phyloP scores from a whole-genome alignment of 2,113 vertebrate species.

The Brienomyrus brachyistius region DNA sequence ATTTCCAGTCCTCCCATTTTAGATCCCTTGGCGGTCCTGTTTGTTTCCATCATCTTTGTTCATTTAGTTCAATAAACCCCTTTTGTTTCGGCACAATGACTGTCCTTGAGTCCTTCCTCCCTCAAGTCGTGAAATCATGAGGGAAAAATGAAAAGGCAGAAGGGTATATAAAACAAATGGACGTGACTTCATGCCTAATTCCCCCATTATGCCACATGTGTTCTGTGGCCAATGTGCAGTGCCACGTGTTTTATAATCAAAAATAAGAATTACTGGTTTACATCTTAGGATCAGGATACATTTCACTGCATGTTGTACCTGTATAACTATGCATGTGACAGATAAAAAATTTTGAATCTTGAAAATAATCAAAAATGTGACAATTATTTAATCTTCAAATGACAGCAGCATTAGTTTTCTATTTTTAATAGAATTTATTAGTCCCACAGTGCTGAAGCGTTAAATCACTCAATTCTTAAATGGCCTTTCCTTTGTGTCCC shows the following conservation, averaged over 20 bases:
- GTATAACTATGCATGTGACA: too few species aligned
- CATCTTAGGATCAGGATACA: not conserved
- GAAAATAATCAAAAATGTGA: not conserved
- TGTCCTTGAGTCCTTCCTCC: not conserved
- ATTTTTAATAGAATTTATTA: not conserved
- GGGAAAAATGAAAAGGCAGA: not conserved
- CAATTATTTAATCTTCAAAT: not conserved
- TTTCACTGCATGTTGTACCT: too few species aligned
- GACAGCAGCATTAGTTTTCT: constrained; percentile 1
- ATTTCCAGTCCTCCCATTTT: not conserved
- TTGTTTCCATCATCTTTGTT: not conserved
- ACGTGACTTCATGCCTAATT: not conserved
- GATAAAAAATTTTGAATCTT: too few species aligned
- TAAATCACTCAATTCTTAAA: not conserved
- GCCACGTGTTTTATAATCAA: not conserved
- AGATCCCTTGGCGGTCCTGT: not conserved
- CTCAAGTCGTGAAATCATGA: not conserved
- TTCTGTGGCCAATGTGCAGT: not conserved
- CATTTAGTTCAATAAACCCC: not conserved
- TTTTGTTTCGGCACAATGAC: not conserved
- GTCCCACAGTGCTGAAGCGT: not conserved
- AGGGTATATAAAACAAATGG: not conserved
- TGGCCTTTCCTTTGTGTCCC: not conserved
- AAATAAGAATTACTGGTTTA: not conserved
- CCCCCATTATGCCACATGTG: not conserved